phyloP scores from a whole-genome alignment of 1,140 invertebrate genomes.

The Probaryconus sp. region DNA sequence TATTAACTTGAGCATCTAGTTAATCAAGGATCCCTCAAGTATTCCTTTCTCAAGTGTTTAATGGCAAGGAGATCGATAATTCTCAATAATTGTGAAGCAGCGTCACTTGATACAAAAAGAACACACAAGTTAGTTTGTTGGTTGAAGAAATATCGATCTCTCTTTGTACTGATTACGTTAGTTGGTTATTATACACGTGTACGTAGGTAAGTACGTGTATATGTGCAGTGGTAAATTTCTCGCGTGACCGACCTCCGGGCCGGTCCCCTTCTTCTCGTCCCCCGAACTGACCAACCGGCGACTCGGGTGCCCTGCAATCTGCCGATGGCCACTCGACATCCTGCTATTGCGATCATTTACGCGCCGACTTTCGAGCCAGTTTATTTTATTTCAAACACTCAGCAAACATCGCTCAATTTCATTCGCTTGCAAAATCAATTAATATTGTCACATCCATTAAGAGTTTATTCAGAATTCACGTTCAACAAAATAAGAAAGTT shows the following conservation, averaged over 20 bases:
- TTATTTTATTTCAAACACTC: conserved; percentile 33
- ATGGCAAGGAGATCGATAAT: conserved; percentile 22
- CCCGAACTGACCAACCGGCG: conserved; percentile 67
- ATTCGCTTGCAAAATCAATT: not conserved
- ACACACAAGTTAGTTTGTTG: no score
- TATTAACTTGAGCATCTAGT: no score
- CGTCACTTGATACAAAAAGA: conserved; percentile 26
- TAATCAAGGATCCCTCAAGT: no score
- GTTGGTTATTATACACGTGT: conserved; percentile 43
- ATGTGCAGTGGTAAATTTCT: conserved; percentile 70
- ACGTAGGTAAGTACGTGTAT: conserved; percentile 58
- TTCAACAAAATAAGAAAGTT: no score
- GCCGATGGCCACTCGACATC: conserved; percentile 62
- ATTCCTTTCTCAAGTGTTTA: no score
- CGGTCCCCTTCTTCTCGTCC: conserved; percentile 63
- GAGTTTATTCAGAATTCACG: no score
- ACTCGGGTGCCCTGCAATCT: conserved; percentile 72
- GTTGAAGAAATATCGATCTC: conserved; percentile 68
- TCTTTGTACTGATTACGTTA: no score
- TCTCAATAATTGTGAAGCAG: conserved; percentile 25
- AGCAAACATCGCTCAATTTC: not conserved
- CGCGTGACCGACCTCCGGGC: conserved; percentile 68
- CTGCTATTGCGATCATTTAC: conserved; percentile 43
- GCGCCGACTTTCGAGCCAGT: conserved; percentile 47
- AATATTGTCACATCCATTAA: no score